A percentile compares a stretch with the other conserved stretches of the same genome.
These are phyloP conservation scores for Nestor notabilis DNA, from an alignment of 2,113 vertebrate species.

Conservation along the genomic window DNA sequence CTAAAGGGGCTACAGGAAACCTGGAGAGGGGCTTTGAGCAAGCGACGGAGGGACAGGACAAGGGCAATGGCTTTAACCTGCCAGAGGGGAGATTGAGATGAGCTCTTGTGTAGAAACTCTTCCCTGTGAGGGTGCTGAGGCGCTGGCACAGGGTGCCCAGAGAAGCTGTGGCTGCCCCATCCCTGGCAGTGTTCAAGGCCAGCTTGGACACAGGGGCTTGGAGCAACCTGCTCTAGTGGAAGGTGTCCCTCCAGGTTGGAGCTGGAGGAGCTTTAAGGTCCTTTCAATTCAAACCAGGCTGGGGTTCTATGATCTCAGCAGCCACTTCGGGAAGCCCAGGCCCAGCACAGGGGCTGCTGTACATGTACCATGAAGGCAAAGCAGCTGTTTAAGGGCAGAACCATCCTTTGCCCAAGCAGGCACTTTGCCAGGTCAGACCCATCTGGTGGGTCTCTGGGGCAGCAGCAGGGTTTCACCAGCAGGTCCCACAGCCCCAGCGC, in stretches of 20 bases:
- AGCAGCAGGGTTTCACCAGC: neutral
- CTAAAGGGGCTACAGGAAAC: no score
- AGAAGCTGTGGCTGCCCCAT: no score
- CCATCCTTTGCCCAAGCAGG: neutral
- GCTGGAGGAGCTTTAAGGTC: neutral
- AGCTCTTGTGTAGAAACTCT: no score
- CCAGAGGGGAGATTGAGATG: no score
- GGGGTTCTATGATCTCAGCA: neutral
- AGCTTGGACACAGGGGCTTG: no score
- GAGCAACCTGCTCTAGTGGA: neutral
- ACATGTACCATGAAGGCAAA: fast-evolving
- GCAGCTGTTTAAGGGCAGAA: neutral
- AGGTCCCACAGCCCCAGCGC: neutral
- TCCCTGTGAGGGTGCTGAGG: no score
- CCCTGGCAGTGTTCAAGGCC: no score
- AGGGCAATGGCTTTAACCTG: no score
- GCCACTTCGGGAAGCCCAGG: neutral
- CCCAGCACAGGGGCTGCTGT: neutral
- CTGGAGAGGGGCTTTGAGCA: no score
- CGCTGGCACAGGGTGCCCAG: no score
- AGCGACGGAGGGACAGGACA: no score
- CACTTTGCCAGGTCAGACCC: neutral
- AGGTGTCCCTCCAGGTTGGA: neutral
- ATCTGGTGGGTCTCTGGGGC: neutral
- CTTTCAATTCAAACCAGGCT: neutral